These are phyloP conservation scores for Mamestra brassicae DNA, from an alignment of 2,888 invertebrate genomes.

Conservation along the genomic window DNA sequence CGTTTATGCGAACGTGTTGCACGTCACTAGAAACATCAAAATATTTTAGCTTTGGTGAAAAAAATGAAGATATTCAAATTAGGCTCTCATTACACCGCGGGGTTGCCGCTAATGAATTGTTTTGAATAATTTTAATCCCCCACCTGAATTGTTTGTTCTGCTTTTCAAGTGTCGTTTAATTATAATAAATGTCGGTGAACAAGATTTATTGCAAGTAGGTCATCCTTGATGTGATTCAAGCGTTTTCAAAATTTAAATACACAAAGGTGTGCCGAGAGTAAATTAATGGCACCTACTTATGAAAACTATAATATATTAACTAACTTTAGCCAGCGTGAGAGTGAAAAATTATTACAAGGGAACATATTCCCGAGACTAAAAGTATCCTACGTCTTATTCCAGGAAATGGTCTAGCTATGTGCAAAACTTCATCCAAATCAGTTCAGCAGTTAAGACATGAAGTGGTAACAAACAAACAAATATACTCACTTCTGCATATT, in stretches of 20 bases:
- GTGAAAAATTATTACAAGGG: neutral
- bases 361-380: neutral
- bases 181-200: slow-evolving; percentile 39
- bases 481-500: too few relatives aligned
- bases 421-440: neutral
- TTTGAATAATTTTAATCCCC: slow-evolving; percentile 72
- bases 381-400: neutral
- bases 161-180: slow-evolving; percentile 54
- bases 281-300: neutral
- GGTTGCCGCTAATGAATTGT: slow-evolving; percentile 80
- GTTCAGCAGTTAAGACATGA: neutral
- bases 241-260: neutral
- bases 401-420: neutral
- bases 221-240: slow-evolving; percentile 8
- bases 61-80: slow-evolving; percentile 85
- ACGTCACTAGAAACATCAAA: slow-evolving; percentile 82
- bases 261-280: neutral
- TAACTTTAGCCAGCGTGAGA: neutral
- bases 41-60: slow-evolving; percentile 74
- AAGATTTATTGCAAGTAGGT: slow-evolving; percentile 29
- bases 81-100: slow-evolving; percentile 80
- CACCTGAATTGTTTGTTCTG: slow-evolving; percentile 46
- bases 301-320: neutral
- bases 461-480: too few relatives aligned
- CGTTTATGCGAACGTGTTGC: slow-evolving; percentile 77